These are phyloP conservation scores for Siderastrea siderea DNA, from an alignment of 92 coral and sea anemone genomes.

Conservation along the genomic window DNA sequence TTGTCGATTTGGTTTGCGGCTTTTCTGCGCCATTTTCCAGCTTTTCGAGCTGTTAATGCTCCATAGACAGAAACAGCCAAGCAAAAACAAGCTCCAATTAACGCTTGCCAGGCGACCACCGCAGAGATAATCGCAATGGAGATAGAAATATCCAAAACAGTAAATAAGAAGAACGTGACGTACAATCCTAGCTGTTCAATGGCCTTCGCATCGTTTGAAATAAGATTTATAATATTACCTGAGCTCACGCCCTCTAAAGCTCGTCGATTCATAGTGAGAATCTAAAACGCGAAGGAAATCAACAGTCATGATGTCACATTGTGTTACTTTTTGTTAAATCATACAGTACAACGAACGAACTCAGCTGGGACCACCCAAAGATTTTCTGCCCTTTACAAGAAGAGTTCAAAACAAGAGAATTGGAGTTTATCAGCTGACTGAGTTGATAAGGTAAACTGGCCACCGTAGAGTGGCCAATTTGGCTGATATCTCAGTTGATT, in stretches of 20 bases:
- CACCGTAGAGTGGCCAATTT: no score
- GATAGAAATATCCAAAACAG: neutral
- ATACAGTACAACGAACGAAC: neutral
- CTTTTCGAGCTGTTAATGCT: conserved; percentile 7
- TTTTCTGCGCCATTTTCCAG: conserved; percentile 14
- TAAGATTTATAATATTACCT: conserved; percentile 16
- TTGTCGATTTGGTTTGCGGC: conserved; percentile 22
- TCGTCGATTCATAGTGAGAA: neutral
- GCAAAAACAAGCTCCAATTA: conserved; percentile 14
- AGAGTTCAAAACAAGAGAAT: no score
- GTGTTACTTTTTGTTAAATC: neutral
- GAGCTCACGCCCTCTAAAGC: conserved; percentile 19
- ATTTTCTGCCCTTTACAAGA: no score
- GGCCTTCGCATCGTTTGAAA: conserved; percentile 44
- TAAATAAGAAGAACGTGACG: neutral
- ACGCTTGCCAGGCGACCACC: conserved; percentile 48
- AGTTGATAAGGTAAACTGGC: no score
- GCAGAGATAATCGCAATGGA: conserved; percentile 3
- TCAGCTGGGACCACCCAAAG: neutral
- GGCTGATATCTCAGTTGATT: no score
- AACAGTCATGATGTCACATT: neutral
- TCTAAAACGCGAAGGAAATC: neutral
- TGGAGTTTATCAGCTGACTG: no score
- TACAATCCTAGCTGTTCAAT: neutral
- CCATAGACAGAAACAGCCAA: conserved; percentile 24